These are phyloP conservation scores for Euphydryas editha DNA, from an alignment of 2,888 invertebrate genomes.

Conservation along the genomic window DNA sequence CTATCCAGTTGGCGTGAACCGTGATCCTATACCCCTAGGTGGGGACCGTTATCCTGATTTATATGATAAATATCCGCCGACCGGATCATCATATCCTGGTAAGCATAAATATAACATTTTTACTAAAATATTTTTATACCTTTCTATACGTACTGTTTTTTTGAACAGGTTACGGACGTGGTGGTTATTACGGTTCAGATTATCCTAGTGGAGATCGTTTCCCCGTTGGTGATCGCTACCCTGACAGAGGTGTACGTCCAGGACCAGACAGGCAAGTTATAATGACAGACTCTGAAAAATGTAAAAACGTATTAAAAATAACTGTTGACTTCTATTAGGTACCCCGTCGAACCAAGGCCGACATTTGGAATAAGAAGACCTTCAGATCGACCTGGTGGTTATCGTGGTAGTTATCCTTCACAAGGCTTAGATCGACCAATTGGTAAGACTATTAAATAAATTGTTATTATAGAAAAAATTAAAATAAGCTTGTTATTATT, in stretches of 20 bases:
- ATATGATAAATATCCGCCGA: constrained; percentile 84
- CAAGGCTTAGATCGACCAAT: constrained; percentile 71
- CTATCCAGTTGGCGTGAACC: constrained; percentile 77
- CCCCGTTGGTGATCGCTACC: constrained; percentile 70
- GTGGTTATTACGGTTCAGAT: constrained; percentile 69
- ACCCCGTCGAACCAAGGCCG: constrained; percentile 74
- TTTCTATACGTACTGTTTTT: constrained; percentile 24
- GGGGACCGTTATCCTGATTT: constrained; percentile 78
- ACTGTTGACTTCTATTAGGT: constrained; percentile 49
- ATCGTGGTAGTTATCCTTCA: constrained; percentile 78
- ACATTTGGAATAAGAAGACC: constrained; percentile 67
- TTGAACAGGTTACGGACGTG: constrained; percentile 70
- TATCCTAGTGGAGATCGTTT: constrained; percentile 53
- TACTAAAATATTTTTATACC: not conserved
- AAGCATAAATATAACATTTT: constrained; percentile 52
- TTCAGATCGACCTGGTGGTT: constrained; percentile 76
- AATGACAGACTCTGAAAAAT: not conserved
- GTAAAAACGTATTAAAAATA: not conserved
- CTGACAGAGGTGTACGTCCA: constrained; percentile 79
- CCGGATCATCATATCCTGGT: constrained; percentile 81
- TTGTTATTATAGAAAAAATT: not conserved
- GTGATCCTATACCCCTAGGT: constrained; percentile 78
- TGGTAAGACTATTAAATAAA: constrained; percentile 49
- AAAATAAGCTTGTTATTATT: not conserved
- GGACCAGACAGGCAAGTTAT: constrained; percentile 67